Evolutionary conservation across 2,113 vertebrate species (phyloP).

Genomic region (rabbit (Oryctolagus cuniculus)): mOryCun1.1 NC_091447.1:56950001-56950500

Average conservation of each 20-base stretch:
- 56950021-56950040: too few relatives aligned
- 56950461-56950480: accelerated
- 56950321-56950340: too few relatives aligned
- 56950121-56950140: neutral
- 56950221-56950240: neutral
- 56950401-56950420: neutral
- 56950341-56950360: neutral
- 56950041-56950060: accelerated
- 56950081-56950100: neutral
- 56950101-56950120: neutral
- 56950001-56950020: too few relatives aligned
- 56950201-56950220: neutral
- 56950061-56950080: neutral
- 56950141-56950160: neutral
- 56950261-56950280: neutral
- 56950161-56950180: neutral
- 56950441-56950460: too few relatives aligned
- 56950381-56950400: neutral
- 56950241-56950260: neutral
- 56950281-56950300: neutral
- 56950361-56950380: neutral
- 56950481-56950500: accelerated
- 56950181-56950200: neutral
- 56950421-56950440: too few relatives aligned
- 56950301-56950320: accelerated